These are phyloP conservation scores for Kryptolebias marmoratus DNA, from an alignment of 2,113 vertebrate species.

Conservation along the genomic window DNA sequence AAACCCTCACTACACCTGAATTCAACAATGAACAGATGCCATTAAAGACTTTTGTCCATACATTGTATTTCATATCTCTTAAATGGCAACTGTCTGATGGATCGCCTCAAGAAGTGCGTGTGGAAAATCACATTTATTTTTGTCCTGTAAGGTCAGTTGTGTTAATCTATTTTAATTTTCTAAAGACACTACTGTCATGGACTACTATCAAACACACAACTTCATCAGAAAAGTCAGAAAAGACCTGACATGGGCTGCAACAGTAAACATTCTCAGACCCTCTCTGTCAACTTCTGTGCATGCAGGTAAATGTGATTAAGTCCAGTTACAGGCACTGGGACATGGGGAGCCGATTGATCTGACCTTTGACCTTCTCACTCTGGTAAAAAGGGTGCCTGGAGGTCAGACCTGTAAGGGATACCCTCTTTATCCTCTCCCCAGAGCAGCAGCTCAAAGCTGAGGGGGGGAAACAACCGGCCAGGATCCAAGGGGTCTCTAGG, in stretches of 20 bases:
- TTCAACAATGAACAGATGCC: too few species aligned
- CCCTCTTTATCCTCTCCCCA: conserved; percentile 92
- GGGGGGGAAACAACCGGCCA: conserved; percentile 88
- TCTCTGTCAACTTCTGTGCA: conserved; percentile 72
- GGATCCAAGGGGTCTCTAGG: conserved; percentile 85
- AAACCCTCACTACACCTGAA: too few species aligned
- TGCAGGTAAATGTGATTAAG: conserved; percentile 95
- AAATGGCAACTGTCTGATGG: too few species aligned
- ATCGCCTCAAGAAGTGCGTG: too few species aligned
- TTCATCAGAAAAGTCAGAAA: not conserved
- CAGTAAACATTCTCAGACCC: conserved; percentile 18
- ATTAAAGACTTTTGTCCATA: too few species aligned
- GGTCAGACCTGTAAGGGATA: conserved; percentile 98
- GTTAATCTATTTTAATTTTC: not conserved
- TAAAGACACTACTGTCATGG: not conserved
- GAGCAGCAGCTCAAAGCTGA: conserved; percentile 93
- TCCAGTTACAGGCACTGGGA: conserved; percentile 88
- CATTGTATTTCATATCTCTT: too few species aligned
- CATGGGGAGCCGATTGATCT: conserved; percentile 90
- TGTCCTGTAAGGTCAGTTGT: not conserved
- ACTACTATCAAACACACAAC: not conserved
- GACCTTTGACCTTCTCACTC: conserved; percentile 85
- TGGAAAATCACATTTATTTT: not conserved
- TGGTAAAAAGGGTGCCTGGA: conserved; percentile 87
- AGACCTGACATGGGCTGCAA: not conserved